Percentiles rank a stretch among this genome's conserved stretches.
Evolutionary conservation across 2,888 invertebrate genomes (phyloP).

Genomic region (Ennomos fuscantarius): DNA sequence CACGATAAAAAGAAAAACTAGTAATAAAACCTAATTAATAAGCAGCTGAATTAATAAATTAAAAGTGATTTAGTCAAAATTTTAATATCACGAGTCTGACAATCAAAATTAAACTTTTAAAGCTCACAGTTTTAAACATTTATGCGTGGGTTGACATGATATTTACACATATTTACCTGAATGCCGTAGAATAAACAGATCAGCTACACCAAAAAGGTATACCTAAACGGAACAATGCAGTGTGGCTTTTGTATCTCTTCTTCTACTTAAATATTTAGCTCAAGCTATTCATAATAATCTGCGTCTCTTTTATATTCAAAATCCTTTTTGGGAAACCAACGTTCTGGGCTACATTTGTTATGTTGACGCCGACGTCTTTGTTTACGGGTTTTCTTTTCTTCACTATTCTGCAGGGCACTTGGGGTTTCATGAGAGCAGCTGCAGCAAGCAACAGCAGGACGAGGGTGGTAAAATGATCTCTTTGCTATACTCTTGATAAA

Average conservation of each 20-base stretch:
- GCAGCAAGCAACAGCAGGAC: not conserved
- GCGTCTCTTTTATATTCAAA: constrained; percentile 32
- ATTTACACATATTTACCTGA: too few species aligned
- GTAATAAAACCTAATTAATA: too few species aligned
- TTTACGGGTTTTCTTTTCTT: constrained; percentile 43
- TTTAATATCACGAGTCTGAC: too few species aligned
- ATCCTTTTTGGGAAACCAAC: constrained; percentile 46
- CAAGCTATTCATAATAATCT: constrained; percentile 41
- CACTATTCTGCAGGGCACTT: constrained; percentile 23
- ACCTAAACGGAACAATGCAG: constrained; percentile 6
- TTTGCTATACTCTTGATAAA: constrained; percentile 44
- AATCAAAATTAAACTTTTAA: too few species aligned
- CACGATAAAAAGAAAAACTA: too few species aligned
- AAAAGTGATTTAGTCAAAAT: too few species aligned
- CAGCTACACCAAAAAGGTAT: constrained; percentile 4
- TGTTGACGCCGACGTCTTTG: constrained; percentile 47
- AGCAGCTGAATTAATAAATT: too few species aligned
- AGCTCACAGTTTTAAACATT: too few species aligned
- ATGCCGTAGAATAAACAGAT: too few species aligned
- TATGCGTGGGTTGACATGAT: too few species aligned
- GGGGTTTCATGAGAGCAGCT: constrained; percentile 9
- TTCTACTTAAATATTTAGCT: too few species aligned
- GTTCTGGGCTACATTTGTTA: constrained; percentile 45
- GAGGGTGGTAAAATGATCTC: constrained; percentile 16
- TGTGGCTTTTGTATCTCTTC: constrained; percentile 6